Evolutionary conservation across 2,888 invertebrate species (phyloP).

Genomic region (Linnaemya tessellans): DNA sequence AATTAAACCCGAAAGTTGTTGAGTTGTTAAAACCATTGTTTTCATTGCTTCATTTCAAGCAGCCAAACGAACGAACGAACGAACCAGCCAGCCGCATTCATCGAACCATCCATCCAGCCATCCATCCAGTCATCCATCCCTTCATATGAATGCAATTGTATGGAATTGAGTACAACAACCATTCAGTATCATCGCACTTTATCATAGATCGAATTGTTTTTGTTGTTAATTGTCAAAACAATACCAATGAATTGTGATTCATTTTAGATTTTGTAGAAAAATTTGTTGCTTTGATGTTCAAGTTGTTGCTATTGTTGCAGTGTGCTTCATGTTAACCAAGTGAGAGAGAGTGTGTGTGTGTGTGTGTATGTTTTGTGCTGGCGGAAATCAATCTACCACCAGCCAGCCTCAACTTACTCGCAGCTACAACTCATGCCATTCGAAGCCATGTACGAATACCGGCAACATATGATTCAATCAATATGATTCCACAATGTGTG

Average conservation of each 20-base stretch:
- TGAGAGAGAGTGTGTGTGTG: background rate
- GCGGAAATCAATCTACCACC: slow-evolving; percentile 70
- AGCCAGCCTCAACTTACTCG: slow-evolving; percentile 32
- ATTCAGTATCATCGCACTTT: slow-evolving; percentile 50
- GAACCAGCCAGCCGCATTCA: background rate
- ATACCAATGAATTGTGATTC: slow-evolving; percentile 71
- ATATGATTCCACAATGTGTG: slow-evolving; percentile 60
- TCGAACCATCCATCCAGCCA: slow-evolving; percentile 2
- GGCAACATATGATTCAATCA: slow-evolving; percentile 52
- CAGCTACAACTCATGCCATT: slow-evolving; percentile 38
- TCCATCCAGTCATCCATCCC: background rate
- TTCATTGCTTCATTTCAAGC: slow-evolving; percentile 60
- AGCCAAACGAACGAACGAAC: slow-evolving; percentile 3
- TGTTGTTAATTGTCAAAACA: slow-evolving; percentile 72
- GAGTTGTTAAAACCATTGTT: slow-evolving; percentile 65
- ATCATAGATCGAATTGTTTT: slow-evolving; percentile 70
- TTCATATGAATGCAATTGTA: background rate
- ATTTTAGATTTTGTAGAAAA: slow-evolving; percentile 67
- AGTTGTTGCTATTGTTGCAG: slow-evolving; percentile 44
- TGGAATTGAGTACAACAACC: slow-evolving; percentile 29
- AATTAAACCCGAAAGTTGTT: slow-evolving; percentile 59
- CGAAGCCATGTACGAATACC: slow-evolving; percentile 13
- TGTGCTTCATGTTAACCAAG: background rate
- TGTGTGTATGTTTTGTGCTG: slow-evolving; percentile 42
- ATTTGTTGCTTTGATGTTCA: slow-evolving; percentile 64